phyloP scores from a whole-genome alignment of 1,140 invertebrate genomes.

The Copidosoma floridanum region DNA sequence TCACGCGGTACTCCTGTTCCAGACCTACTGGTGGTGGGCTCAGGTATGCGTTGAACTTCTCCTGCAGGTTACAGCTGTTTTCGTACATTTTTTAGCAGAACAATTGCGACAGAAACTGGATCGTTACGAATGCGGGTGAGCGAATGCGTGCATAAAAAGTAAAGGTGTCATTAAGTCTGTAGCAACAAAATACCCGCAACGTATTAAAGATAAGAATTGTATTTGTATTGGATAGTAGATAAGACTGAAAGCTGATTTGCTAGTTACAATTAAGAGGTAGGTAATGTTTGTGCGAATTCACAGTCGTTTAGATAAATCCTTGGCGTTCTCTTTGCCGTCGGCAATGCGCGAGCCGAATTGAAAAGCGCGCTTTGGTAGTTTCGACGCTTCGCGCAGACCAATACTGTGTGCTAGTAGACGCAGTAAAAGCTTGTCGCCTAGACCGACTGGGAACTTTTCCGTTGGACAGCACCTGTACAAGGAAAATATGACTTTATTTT shows the following conservation, averaged over 20 bases:
- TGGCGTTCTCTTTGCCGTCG: constrained; percentile 87
- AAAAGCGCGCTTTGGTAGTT: constrained; percentile 86
- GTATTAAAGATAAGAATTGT: neutral
- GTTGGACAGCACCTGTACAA: constrained; percentile 65
- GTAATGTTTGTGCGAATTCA: too few relatives aligned
- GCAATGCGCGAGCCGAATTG: constrained; percentile 98
- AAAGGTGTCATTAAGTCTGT: too few relatives aligned
- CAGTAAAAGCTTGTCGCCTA: constrained; percentile 93
- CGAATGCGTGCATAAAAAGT: too few relatives aligned
- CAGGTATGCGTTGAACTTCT: constrained; percentile 27
- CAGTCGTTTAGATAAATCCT: constrained; percentile 66
- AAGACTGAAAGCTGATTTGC: too few relatives aligned
- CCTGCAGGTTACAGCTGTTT: too few relatives aligned
- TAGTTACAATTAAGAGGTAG: too few relatives aligned
- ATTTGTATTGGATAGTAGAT: neutral
- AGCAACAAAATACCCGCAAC: too few relatives aligned
- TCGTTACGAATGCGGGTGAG: too few relatives aligned
- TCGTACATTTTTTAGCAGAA: neutral
- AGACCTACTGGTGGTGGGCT: constrained; percentile 49
- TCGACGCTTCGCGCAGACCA: constrained; percentile 66
- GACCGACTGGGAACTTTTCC: constrained; percentile 65
- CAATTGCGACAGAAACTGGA: too few relatives aligned
- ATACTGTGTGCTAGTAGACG: constrained; percentile 74
- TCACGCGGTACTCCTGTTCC: constrained; percentile 53
- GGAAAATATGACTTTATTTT: constrained; percentile 8